phyloP scores from a whole-genome alignment of 2,797 vertebrate genomes.

The Micrastur ruficollis region DNA sequence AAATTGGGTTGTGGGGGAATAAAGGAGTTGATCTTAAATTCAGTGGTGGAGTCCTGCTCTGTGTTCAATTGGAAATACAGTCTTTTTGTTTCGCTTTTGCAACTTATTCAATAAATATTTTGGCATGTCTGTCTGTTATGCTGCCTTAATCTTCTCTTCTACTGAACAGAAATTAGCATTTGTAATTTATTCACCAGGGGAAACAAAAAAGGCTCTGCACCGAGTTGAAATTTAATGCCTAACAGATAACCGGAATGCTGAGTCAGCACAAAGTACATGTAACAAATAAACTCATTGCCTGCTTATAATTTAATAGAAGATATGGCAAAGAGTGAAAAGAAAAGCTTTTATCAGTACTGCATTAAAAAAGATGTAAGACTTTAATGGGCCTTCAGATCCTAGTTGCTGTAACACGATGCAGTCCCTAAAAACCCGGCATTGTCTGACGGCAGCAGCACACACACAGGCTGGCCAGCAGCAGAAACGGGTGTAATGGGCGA shows the following conservation, averaged over 20 bases:
- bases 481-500: fast-evolving
- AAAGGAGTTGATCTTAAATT: not conserved
- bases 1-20: not conserved
- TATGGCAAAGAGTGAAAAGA: not conserved
- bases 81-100: not conserved
- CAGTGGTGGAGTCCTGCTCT: not conserved
- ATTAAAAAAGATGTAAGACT: fast-evolving
- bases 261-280: not conserved
- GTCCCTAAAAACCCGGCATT: not conserved
- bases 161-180: slow-evolving; percentile 8
- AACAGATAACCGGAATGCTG: not conserved
- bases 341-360: not conserved
- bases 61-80: not conserved
- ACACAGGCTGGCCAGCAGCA: not conserved
- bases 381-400: not conserved
- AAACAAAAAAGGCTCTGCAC: not conserved
- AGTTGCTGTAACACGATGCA: fast-evolving
- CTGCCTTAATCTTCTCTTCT: not conserved
- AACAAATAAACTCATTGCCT: not conserved
- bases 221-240: not conserved
- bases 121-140: not conserved
- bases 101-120: slow-evolving; percentile 3
- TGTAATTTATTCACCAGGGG: not conserved
- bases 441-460: not conserved
- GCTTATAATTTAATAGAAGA: not conserved